A percentile compares a stretch with the other conserved stretches of the same genome.
These are phyloP conservation scores for Regulus satrapa DNA, from an alignment of 2,113 vertebrate genomes.

Conservation along the genomic window DNA sequence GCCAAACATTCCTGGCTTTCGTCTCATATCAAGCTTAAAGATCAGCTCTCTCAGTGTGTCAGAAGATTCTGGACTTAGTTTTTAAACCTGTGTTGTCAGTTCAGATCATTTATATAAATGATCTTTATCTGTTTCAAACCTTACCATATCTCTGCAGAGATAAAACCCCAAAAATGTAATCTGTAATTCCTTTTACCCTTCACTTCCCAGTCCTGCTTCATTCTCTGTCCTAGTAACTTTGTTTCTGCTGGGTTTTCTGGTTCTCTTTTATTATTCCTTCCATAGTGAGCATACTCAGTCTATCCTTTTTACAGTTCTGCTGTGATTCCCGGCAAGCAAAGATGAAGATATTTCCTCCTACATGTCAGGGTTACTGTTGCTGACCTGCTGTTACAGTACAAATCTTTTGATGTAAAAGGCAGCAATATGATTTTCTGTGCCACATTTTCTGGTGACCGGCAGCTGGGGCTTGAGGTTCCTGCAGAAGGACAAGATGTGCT, in stretches of 20 bases:
- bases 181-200: neutral
- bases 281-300: neutral
- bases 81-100: neutral
- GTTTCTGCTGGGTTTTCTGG: neutral
- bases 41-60: neutral
- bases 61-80: neutral
- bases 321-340: neutral
- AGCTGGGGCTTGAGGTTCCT: neutral
- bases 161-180: neutral
- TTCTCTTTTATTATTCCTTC: neutral
- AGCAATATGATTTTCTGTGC: neutral
- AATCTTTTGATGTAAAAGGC: neutral
- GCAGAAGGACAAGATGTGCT: neutral
- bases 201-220: neutral
- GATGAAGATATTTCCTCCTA: neutral
- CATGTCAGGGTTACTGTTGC: neutral
- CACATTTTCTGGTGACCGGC: neutral
- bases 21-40: neutral
- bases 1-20: neutral
- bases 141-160: neutral
- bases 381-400: neutral
- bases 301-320: neutral
- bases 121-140: neutral
- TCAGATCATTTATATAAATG: neutral
- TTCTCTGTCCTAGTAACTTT: neutral